phyloP scores from a whole-genome alignment of 1,140 invertebrate species.

The Pseudomyrmex cubaensis region DNA sequence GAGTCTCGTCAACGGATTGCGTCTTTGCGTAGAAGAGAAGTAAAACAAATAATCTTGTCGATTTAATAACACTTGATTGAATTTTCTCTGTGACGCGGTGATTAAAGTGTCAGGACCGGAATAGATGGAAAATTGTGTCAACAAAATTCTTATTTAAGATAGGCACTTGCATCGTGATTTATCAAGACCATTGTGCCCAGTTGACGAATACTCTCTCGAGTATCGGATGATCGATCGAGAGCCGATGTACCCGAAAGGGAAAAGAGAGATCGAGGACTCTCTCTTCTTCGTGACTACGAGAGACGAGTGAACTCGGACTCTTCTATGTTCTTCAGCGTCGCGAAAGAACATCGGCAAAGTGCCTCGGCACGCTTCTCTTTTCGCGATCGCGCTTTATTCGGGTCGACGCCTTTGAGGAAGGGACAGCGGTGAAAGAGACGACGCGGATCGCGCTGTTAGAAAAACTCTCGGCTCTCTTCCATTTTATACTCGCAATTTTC shows the following conservation, averaged over 20 bases:
- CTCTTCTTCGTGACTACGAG: not conserved
- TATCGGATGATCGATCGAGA: conserved; percentile 20
- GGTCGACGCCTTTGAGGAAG: conserved; percentile 30
- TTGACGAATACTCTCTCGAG: not conserved
- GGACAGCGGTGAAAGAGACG: not conserved
- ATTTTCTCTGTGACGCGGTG: not conserved
- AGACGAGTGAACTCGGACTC: not conserved
- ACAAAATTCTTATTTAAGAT: not conserved
- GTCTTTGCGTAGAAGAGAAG: not conserved
- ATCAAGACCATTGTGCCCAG: conserved; percentile 29
- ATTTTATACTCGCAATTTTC: conserved; percentile 1
- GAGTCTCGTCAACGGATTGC: not conserved
- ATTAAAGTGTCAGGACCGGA: not conserved
- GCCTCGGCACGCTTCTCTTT: not conserved
- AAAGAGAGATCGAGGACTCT: not conserved
- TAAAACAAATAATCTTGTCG: not conserved
- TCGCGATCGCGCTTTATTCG: conserved; percentile 23
- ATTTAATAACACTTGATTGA: conserved; percentile 7
- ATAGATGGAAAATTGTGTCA: not conserved
- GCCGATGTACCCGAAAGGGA: not conserved
- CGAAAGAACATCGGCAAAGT: not conserved
- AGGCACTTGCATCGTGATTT: not conserved
- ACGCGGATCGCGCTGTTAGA: not conserved
- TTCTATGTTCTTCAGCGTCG: conserved; percentile 12
- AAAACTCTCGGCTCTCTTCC: not conserved